Evolutionary conservation across 2,113 vertebrate genomes (phyloP), one percentile per base, ranked within the genome.

Genomic region (Esox niger): DNA sequence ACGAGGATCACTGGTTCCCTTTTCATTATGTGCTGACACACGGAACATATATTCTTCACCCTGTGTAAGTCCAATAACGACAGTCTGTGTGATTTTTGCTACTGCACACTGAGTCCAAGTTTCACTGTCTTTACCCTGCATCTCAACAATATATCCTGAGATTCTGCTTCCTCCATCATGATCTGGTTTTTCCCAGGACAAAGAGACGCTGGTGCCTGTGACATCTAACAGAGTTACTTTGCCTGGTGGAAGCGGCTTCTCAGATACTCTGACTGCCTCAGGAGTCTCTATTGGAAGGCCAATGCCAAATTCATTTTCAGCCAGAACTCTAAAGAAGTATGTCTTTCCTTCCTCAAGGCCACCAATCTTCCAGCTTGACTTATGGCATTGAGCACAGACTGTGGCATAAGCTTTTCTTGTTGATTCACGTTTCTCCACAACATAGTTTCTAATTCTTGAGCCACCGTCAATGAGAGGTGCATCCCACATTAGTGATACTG

Each of bases 21-120:
- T 99, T 83, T 99, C 97, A 83, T 99, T 99, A 68, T 92, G 88
- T 79, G 97, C 93, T 32, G 93, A 96, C 81, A 99, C 91, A 64
- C 97, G 94, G 93, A 99, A 98, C 62, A 91, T 93, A 64, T 99
- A 99, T 84, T 99, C 96, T 88, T 98, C 95, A 74, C 97, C 97
- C 80, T 95, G 94, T 73, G 92, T 98, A 75, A 99, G 69, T 58
- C 96, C 96, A 63, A 88, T 90, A 66, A 99, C 89, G 29, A 92
- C 88, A 73, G 94, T 94, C 84, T 91, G 93, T 3, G 93, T 95
- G 73, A 90, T 92, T 89, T 99, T 99, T 30, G 97, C 96, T 15
- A 93, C 93, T 86, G 94, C 92, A 65, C 95, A 96, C 1, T 94
- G 94, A 68, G 90, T 92, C 97, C 97, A 99, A 74, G 93, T 97